These are phyloP conservation scores for Chaenocephalus aceratus DNA, from an alignment of 2,113 vertebrate species.

Conservation along the genomic window DNA sequence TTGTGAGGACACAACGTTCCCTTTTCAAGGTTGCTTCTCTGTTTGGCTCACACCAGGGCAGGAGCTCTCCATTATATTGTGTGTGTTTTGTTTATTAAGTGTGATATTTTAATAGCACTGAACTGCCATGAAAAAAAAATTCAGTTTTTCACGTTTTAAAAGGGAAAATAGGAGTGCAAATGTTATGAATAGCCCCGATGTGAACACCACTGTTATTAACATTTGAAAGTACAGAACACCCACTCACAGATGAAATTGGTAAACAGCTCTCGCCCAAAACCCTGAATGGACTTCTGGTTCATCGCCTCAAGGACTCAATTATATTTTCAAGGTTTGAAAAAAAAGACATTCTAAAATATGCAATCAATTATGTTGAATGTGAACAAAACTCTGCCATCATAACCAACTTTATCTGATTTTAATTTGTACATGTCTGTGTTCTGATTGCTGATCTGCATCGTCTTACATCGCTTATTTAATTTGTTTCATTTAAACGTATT, in stretches of 20 bases:
- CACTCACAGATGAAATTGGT: slow-evolving; percentile 31
- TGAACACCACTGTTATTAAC: slow-evolving; percentile 3
- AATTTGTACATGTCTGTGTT: slow-evolving; percentile 19
- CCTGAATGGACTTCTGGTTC: slow-evolving; percentile 24
- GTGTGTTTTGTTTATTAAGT: slow-evolving; percentile 21
- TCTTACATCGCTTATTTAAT: slow-evolving; percentile 51
- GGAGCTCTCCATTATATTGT: not conserved
- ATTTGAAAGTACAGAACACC: slow-evolving; percentile 27
- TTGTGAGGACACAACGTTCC: not conserved
- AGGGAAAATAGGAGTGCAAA: not conserved
- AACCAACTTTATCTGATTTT: slow-evolving; percentile 26
- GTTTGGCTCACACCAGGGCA: not conserved
- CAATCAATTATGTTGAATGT: slow-evolving; percentile 28
- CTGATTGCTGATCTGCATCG: slow-evolving; percentile 42
- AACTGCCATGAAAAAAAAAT: slow-evolving; percentile 26
- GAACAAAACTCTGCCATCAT: slow-evolving; percentile 1
- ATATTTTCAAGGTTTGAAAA: slow-evolving; percentile 58
- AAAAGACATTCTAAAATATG: slow-evolving; percentile 19
- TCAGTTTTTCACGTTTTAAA: not conserved
- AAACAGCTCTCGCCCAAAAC: slow-evolving; percentile 30
- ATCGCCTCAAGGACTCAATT: slow-evolving; percentile 49
- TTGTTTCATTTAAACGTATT: slow-evolving; percentile 51
- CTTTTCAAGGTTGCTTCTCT: slow-evolving; percentile 13
- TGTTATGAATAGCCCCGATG: not conserved
- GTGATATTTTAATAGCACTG: slow-evolving; percentile 1